These are phyloP conservation scores for Acrocyrtus sp. DNA, from an alignment of 2,888 invertebrate genomes.

Conservation along the genomic window DNA sequence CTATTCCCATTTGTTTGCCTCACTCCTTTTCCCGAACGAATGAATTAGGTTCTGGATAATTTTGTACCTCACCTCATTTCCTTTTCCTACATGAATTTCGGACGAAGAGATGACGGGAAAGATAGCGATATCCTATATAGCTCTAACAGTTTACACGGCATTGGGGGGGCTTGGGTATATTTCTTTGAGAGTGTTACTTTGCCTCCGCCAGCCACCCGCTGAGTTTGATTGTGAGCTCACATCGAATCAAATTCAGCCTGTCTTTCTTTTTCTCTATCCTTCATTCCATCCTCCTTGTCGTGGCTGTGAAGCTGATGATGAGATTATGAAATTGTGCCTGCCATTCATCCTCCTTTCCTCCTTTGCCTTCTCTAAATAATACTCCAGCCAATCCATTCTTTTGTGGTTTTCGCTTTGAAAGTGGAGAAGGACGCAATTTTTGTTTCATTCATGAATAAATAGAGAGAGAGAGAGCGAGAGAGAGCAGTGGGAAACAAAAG, in stretches of 20 bases:
- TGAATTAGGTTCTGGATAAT: constrained; percentile 10
- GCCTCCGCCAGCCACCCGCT: constrained; percentile 7
- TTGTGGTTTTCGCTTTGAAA: constrained; percentile 7
- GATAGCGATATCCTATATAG: neutral
- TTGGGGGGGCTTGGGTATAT: neutral
- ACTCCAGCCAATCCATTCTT: constrained; percentile 5
- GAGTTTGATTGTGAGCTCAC: constrained; percentile 11
- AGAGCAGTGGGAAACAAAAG: too few relatives aligned
- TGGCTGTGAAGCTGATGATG: constrained; percentile 15
- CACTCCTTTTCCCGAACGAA: neutral
- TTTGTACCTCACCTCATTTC: constrained; percentile 35
- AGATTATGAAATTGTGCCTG: constrained; percentile 12
- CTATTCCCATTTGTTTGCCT: neutral
- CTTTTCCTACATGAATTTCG: neutral
- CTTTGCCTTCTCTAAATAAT: neutral
- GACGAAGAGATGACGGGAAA: neutral
- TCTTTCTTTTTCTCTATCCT: neutral
- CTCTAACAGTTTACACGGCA: neutral
- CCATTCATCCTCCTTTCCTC: neutral
- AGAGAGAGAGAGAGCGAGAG: neutral
- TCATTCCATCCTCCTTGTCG: neutral
- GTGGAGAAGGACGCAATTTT: neutral
- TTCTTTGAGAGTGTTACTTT: neutral
- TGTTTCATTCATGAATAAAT: neutral
- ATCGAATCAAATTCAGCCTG: neutral